phyloP scores from a whole-genome alignment of 2,113 vertebrate genomes.

The Dryoscopus gambensis region DNA sequence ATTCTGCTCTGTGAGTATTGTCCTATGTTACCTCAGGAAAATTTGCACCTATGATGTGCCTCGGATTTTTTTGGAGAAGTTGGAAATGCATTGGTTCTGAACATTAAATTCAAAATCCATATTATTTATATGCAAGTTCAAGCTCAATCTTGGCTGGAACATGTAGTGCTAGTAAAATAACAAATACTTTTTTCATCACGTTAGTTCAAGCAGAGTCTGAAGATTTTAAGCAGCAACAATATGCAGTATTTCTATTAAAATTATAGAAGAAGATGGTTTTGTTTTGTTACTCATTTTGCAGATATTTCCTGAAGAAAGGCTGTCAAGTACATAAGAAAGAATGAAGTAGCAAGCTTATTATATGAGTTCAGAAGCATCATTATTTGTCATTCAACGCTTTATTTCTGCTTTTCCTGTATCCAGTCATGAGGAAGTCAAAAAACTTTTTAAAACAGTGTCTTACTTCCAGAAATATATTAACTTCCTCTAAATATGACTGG shows the following conservation, averaged over 20 bases:
- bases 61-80: background rate
- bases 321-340: background rate
- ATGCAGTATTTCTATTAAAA: background rate
- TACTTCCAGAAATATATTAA: background rate
- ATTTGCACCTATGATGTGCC: background rate
- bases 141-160: background rate
- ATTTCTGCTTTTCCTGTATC: background rate
- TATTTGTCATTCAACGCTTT: background rate
- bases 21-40: background rate
- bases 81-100: background rate
- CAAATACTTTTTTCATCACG: background rate
- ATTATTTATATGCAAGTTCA: background rate
- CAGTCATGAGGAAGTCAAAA: background rate
- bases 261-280: background rate
- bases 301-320: background rate
- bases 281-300: background rate
- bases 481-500: background rate
- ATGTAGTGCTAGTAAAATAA: background rate
- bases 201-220: background rate
- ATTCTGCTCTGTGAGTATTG: background rate
- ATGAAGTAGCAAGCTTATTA: background rate
- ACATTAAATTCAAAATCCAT: background rate
- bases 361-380: background rate
- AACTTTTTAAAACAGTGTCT: background rate
- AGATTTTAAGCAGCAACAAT: background rate